These are phyloP conservation scores for Petrocephalus microphthalmus DNA, from an alignment of 2,113 vertebrate genomes.

Conservation along the genomic window DNA sequence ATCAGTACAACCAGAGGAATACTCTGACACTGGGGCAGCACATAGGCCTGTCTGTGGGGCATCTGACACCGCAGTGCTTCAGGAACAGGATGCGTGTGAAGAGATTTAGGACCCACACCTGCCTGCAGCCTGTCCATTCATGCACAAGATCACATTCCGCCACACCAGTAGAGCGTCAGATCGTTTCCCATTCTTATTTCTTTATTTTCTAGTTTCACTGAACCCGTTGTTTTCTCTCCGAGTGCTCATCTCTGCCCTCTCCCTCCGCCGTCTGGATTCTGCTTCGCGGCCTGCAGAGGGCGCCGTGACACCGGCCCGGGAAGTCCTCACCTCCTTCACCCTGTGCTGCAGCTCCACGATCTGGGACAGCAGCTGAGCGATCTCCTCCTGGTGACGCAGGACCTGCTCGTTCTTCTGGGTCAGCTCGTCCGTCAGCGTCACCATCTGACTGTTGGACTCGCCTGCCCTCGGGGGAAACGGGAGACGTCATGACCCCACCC, in stretches of 20 bases:
- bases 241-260: background rate
- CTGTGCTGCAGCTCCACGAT: constrained; percentile 90
- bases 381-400: constrained; percentile 87
- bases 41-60: background rate
- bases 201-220: background rate
- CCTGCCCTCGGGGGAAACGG: constrained; percentile 53
- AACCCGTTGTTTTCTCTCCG: background rate
- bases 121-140: background rate
- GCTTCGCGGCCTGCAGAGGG: background rate
- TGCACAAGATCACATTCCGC: background rate
- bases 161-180: background rate
- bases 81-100: background rate
- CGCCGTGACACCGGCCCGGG: too few species aligned
- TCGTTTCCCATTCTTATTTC: background rate
- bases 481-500: background rate
- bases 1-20: background rate
- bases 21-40: background rate
- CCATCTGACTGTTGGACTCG: constrained; percentile 90
- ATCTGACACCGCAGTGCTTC: background rate
- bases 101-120: background rate
- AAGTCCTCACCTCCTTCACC: constrained; percentile 72
- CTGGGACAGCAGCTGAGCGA: constrained; percentile 84
- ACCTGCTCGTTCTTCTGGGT: constrained; percentile 83
- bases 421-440: constrained; percentile 78
- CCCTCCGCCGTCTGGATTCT: background rate